phyloP scores from a whole-genome alignment of 2,888 invertebrate genomes.

The Xestia rhomboidea region DNA sequence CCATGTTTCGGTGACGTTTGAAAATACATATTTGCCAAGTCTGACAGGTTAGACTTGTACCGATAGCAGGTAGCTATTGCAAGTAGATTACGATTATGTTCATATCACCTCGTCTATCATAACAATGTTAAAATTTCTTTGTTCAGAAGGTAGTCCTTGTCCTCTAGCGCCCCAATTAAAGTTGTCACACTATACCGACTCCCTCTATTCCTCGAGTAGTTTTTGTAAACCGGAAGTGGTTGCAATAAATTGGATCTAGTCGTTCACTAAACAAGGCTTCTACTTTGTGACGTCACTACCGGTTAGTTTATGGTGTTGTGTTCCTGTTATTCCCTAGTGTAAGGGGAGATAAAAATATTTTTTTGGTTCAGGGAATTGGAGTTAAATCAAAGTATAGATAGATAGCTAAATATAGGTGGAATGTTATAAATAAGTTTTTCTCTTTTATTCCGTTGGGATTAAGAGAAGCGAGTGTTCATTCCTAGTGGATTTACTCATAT shows the following conservation, averaged over 20 bases:
- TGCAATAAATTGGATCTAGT: constrained; percentile 68
- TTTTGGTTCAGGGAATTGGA: constrained; percentile 1
- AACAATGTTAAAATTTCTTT: neutral
- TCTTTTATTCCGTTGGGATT: constrained; percentile 10
- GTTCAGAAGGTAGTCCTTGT: neutral
- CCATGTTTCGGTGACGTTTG: neutral
- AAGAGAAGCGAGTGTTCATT: constrained; percentile 21
- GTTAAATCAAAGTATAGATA: constrained; percentile 12
- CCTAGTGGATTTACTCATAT: neutral
- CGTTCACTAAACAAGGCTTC: constrained; percentile 62
- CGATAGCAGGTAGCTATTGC: neutral
- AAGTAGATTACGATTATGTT: neutral
- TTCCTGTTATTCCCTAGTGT: constrained; percentile 41
- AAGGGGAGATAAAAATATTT: constrained; percentile 29
- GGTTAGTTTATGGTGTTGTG: constrained; percentile 50
- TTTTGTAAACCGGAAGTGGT: constrained; percentile 57
- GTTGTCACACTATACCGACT: constrained; percentile 17
- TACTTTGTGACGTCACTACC: constrained; percentile 43
- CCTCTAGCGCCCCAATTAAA: constrained; percentile 20
- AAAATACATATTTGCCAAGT: neutral
- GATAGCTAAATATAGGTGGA: neutral
- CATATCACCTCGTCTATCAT: neutral
- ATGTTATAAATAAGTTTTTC: constrained; percentile 26
- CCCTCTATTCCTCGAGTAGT: constrained; percentile 1
- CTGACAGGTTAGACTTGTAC: neutral